Conservation (phyloP, 2,888 invertebrate genomes). For the Drosophila subsilvestris region DNA sequence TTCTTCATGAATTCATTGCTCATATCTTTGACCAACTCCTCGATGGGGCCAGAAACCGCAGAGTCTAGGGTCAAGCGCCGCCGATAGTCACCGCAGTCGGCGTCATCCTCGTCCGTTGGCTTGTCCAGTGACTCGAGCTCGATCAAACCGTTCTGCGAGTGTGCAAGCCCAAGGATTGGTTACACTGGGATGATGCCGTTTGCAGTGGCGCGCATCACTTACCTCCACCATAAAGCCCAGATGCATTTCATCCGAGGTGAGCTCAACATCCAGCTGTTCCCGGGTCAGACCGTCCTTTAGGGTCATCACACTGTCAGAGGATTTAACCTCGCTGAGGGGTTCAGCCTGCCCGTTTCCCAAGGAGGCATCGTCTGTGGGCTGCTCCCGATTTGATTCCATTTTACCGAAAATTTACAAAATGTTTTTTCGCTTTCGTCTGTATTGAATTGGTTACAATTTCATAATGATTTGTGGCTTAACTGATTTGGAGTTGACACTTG, state of each 20-base stretch:
- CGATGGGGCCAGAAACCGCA: slow-evolving; percentile 3
- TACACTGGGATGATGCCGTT: neutral
- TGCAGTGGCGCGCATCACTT: neutral
- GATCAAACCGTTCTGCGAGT: slow-evolving; percentile 27
- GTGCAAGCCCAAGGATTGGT: neutral
- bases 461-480: neutral
- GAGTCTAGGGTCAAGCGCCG: neutral
- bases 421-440: neutral
- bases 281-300: neutral
- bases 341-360: neutral
- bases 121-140: slow-evolving; percentile 9
- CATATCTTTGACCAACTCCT: slow-evolving; percentile 29
- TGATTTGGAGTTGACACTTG: slow-evolving; percentile 1
- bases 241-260: slow-evolving; percentile 21
- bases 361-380: slow-evolving; percentile 16
- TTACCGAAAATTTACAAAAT: slow-evolving; percentile 23
- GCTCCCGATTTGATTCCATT: slow-evolving; percentile 32
- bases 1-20: slow-evolving; percentile 26
- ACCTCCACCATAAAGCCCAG: slow-evolving; percentile 24
- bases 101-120: neutral
- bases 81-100: neutral
- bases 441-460: slow-evolving; percentile 8
- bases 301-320: slow-evolving; percentile 16
- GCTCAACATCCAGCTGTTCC: neutral
- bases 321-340: neutral